These are phyloP conservation scores for Yponomeuta cagnagella DNA, from an alignment of 2,888 invertebrate species.

Conservation along the genomic window DNA sequence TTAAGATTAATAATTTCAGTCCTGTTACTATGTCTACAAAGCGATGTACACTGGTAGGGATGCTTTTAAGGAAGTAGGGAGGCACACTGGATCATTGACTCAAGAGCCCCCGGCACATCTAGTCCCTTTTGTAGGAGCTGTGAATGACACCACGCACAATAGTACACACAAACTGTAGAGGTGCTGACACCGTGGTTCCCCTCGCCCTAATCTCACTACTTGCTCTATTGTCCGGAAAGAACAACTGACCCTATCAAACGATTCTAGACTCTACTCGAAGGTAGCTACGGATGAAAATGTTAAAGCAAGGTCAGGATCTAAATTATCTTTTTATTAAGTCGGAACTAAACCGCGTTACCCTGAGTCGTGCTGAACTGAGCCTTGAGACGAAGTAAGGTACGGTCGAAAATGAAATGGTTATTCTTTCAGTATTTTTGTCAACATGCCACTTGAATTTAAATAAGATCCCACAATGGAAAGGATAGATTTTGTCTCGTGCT, in stretches of 20 bases:
- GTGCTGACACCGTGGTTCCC: constrained; percentile 44
- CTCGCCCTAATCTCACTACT: constrained; percentile 47
- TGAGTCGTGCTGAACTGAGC: background rate
- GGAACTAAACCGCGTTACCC: constrained; percentile 23
- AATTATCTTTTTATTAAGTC: constrained; percentile 54
- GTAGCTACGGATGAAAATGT: constrained; percentile 29
- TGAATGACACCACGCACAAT: constrained; percentile 20
- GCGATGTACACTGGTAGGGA: background rate
- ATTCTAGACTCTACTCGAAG: constrained; percentile 33
- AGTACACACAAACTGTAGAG: constrained; percentile 31
- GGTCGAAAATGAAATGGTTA: background rate
- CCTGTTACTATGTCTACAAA: too few relatives aligned
- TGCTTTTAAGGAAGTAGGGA: background rate
- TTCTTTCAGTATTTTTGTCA: constrained; percentile 23
- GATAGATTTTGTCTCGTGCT: constrained; percentile 48
- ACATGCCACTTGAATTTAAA: constrained; percentile 52
- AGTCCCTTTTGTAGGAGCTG: background rate
- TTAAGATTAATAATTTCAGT: too few relatives aligned
- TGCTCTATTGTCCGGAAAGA: constrained; percentile 38
- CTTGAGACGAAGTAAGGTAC: background rate
- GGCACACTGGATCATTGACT: background rate
- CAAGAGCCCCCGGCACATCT: background rate
- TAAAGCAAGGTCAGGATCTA: constrained; percentile 23
- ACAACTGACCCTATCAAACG: constrained; percentile 17
- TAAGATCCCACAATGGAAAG: constrained; percentile 45